phyloP scores from a whole-genome alignment of 2,888 invertebrate species.

The Zaprionus lineosus region DNA sequence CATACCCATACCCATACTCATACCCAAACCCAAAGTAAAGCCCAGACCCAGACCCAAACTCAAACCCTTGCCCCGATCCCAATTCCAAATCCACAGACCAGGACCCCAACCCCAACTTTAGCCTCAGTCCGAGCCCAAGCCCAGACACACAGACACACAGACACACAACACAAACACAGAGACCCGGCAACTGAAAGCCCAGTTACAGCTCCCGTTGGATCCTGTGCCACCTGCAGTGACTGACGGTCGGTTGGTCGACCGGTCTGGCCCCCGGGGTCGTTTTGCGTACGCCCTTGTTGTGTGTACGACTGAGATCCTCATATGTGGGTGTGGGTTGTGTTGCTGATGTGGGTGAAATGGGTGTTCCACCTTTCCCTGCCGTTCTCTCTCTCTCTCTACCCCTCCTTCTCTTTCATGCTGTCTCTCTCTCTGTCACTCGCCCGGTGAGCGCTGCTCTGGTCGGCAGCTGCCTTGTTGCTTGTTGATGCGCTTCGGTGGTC shows the following conservation, averaged over 20 bases:
- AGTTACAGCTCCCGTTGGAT: constrained; percentile 12
- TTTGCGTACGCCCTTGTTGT: constrained; percentile 57
- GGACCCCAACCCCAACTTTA: background rate
- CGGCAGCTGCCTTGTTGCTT: constrained; percentile 47
- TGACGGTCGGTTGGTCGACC: constrained; percentile 23
- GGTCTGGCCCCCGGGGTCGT: constrained; percentile 59
- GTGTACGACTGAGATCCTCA: constrained; percentile 27
- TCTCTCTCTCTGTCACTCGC: background rate
- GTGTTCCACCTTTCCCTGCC: background rate
- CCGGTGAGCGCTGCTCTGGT: constrained; percentile 2
- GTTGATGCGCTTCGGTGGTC: constrained; percentile 75
- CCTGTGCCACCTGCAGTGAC: constrained; percentile 63
- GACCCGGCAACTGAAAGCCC: background rate
- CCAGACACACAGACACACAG: too few species aligned
- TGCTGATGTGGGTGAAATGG: too few species aligned
- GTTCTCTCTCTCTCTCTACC: background rate
- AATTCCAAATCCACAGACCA: constrained; percentile 3
- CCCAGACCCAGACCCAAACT: background rate
- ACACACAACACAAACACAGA: too few species aligned
- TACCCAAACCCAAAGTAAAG: too few species aligned
- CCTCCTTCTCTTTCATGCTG: background rate
- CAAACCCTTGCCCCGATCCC: background rate
- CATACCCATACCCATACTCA: too few species aligned
- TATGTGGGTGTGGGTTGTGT: constrained; percentile 19
- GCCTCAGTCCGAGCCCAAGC: background rate